Base-by-base conservation (phyloP, 2,888 invertebrate species). In the Acholoe squamosa region DNA sequence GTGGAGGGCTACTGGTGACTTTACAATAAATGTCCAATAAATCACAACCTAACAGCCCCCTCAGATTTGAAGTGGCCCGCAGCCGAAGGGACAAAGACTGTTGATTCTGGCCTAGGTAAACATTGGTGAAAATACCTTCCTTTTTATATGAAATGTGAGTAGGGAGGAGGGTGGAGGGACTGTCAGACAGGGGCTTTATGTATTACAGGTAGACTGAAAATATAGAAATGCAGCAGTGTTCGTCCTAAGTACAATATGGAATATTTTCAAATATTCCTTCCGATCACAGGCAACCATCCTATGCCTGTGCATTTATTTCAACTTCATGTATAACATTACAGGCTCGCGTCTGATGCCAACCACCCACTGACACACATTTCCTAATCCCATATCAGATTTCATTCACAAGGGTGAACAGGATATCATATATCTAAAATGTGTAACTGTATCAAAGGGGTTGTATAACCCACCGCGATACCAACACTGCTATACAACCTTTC, bases 11-110 rank as follows among this genome's bases (percentile, higher is more conserved):
- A 33, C 34, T 34, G 80, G 33, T 10, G 43, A 34, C 80, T 19
- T 34, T 5, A 43, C 43, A 80, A 80, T 80, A 43, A 33, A 80
- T 80, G 71, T 71, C 71, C 80, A 80, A 43, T 43, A 80, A 33
- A 33, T 80, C 33, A 80, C 80, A 14, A 43, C 34, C 33, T 16
- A 43, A 80, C 80, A 33, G 33, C 80, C 34, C 22, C 16, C 25
- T 80, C 80, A n/a, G 12, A 12, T 80, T 80, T 80, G 80, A 25
- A 80, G 80, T 34, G 80, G 33, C 80, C 16, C 25, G 14, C 43
- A 33, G 43, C 43, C 80, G 16, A 43, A n/a, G 34, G n/a, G 43
- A 80, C 80, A 80, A 80, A 10, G n/a, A 33, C 33, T 77, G 77
- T 80, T 80, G 80, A 43, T 80, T n/a, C 19, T 61, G 14, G 61